Conservation (phyloP, 2,113 vertebrate genomes). For the Cynopterus brachyotis region DNA sequence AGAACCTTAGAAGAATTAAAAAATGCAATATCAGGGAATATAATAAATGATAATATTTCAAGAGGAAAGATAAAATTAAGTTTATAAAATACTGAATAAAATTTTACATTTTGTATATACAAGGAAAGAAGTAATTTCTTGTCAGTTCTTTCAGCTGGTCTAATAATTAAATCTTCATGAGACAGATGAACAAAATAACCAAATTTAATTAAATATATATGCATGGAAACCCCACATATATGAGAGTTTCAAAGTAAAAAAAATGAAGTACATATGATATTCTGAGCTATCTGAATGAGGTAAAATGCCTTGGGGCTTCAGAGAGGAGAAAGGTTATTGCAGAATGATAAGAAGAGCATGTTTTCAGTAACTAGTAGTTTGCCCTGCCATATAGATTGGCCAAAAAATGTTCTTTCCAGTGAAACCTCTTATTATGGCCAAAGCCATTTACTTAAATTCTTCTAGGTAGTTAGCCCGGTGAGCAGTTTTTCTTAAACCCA, state of each 20-base stretch:
- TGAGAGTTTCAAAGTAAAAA: background rate
- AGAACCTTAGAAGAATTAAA: background rate
- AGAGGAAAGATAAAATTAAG: background rate
- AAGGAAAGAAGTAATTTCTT: background rate
- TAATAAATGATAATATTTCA: background rate
- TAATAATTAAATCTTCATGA: background rate
- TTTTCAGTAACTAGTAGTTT: background rate
- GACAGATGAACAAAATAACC: background rate
- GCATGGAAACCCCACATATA: background rate
- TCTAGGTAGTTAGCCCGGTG: too few relatives aligned
- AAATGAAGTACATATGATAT: background rate
- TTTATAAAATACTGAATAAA: background rate
- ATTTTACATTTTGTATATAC: background rate
- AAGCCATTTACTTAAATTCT: too few relatives aligned
- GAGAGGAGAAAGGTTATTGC: background rate
- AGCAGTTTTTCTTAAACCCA: too few relatives aligned
- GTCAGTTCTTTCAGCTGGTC: too few relatives aligned
- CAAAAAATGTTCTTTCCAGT: background rate
- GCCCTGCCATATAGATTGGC: background rate
- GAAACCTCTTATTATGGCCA: too few relatives aligned
- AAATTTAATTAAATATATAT: background rate
- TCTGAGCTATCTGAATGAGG: background rate
- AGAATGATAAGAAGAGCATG: background rate
- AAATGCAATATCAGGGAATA: background rate
- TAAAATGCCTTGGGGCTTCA: background rate